Percentiles rank a stretch among this genome's conserved stretches.
Evolutionary conservation across 2,797 vertebrate species (phyloP).

Genomic region (Gambelia wislizenii): DNA sequence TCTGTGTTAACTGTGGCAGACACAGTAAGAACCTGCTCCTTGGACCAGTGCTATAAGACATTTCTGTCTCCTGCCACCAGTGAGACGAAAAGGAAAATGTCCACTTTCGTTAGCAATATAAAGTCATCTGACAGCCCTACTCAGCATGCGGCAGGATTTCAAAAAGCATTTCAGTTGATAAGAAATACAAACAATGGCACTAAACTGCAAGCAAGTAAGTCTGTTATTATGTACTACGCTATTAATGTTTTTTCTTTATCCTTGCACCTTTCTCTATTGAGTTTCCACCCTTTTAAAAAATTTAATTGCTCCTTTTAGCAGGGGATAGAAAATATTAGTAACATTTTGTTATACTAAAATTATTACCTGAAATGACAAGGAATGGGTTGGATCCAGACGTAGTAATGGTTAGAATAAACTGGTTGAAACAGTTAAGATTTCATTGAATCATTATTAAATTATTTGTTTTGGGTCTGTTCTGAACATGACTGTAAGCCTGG

Average conservation of each 20-base stretch:
- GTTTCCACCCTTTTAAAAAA: not conserved
- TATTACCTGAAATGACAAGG: not conserved
- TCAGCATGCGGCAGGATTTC: slow-evolving; percentile 92
- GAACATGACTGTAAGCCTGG: not conserved
- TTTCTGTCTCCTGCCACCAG: slow-evolving; percentile 97
- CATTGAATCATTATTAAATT: not conserved
- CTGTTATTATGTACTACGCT: not conserved
- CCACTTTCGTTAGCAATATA: slow-evolving; percentile 90
- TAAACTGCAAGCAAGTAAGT: slow-evolving; percentile 89
- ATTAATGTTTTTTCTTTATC: not conserved
- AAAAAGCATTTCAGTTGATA: slow-evolving; percentile 96
- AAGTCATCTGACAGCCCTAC: slow-evolving; percentile 92
- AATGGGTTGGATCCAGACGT: not conserved
- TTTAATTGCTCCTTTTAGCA: not conserved
- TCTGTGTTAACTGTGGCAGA: slow-evolving; percentile 93
- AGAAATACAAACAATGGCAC: slow-evolving; percentile 91
- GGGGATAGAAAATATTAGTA: not conserved
- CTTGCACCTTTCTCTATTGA: not conserved
- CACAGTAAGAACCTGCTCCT: slow-evolving; percentile 89
- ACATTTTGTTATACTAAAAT: not conserved
- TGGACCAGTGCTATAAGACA: slow-evolving; percentile 97
- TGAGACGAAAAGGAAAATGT: slow-evolving; percentile 98
- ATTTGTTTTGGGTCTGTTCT: not conserved
- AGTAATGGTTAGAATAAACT: not conserved
- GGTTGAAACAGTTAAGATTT: not conserved